Conservation (phyloP, 1,140 invertebrate species). For the Cydia strobilella region DNA sequence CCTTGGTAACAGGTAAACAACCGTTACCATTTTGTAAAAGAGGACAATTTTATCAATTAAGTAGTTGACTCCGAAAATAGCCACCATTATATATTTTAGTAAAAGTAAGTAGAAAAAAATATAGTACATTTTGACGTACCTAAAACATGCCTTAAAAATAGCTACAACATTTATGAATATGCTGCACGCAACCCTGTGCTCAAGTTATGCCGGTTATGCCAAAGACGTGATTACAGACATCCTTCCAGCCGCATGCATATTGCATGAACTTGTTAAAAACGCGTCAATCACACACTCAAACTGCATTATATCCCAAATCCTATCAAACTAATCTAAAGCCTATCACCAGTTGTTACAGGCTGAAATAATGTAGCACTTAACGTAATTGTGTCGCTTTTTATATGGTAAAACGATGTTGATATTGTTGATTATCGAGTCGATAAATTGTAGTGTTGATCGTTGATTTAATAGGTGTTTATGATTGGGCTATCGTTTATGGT, state of each 20-base stretch:
- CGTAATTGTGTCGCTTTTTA: not conserved
- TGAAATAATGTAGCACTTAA: not conserved
- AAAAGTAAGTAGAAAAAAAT: too few species aligned
- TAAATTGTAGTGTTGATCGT: constrained; percentile 15
- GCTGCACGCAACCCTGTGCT: constrained; percentile 15
- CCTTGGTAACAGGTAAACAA: too few species aligned
- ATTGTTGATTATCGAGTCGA: constrained; percentile 27
- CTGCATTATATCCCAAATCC: not conserved
- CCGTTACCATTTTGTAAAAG: too few species aligned
- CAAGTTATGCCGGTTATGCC: constrained; percentile 35
- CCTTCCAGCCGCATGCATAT: constrained; percentile 59
- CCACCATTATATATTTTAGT: too few species aligned
- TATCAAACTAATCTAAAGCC: not conserved
- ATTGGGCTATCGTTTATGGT: not conserved
- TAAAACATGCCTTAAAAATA: too few species aligned
- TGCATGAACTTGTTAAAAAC: constrained; percentile 70
- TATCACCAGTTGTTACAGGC: not conserved
- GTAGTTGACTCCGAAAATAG: too few species aligned
- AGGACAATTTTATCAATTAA: too few species aligned
- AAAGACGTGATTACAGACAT: constrained; percentile 60
- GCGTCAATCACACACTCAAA: constrained; percentile 50
- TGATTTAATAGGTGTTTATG: constrained; percentile 24
- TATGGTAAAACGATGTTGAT: constrained; percentile 3
- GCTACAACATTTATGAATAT: too few species aligned
- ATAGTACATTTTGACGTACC: too few species aligned